A percentile compares a stretch with the other conserved stretches of the same genome.
Evolutionary conservation across 2,113 vertebrate species (phyloP).

Genomic region (Pterophyllum scalare): DNA sequence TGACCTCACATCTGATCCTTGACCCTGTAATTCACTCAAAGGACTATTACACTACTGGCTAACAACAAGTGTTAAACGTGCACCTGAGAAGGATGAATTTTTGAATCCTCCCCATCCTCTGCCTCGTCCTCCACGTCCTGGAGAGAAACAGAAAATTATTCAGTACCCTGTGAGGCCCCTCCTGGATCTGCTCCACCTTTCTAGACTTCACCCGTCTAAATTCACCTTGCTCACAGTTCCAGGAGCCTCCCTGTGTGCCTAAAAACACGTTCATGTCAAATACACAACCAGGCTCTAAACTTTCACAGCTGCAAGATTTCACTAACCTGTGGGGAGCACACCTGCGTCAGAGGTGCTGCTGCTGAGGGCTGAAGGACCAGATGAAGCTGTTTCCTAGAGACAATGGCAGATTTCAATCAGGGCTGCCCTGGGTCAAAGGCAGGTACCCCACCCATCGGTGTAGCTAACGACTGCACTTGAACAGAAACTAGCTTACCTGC

Average conservation of each 20-base stretch:
- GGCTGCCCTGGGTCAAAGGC: not conserved
- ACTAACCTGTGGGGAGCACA: not conserved
- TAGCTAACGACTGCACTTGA: no score
- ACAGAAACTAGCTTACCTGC: slow-evolving; percentile 16
- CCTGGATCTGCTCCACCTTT: not conserved
- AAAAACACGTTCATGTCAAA: not conserved
- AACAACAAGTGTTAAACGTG: not conserved
- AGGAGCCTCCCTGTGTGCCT: not conserved
- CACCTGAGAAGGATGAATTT: slow-evolving; percentile 54
- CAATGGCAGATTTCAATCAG: accelerated
- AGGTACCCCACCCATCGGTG: no score
- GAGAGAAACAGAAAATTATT: not conserved
- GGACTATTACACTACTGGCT: no score
- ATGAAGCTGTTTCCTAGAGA: slow-evolving; percentile 11
- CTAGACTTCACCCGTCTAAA: not conserved
- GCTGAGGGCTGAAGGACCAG: not conserved
- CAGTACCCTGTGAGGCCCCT: accelerated
- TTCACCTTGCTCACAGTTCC: not conserved
- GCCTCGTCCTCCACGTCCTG: slow-evolving; percentile 53
- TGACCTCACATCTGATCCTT: no score
- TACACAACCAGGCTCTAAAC: not conserved
- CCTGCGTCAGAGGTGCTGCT: slow-evolving; percentile 7
- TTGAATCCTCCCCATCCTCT: slow-evolving; percentile 55
- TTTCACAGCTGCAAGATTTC: accelerated
- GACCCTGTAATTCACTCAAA: no score